A percentile compares a stretch with the other conserved stretches of the same genome.
Evolutionary conservation across 2,797 vertebrate genomes (phyloP).

Genomic region (Lates japonicus): DNA sequence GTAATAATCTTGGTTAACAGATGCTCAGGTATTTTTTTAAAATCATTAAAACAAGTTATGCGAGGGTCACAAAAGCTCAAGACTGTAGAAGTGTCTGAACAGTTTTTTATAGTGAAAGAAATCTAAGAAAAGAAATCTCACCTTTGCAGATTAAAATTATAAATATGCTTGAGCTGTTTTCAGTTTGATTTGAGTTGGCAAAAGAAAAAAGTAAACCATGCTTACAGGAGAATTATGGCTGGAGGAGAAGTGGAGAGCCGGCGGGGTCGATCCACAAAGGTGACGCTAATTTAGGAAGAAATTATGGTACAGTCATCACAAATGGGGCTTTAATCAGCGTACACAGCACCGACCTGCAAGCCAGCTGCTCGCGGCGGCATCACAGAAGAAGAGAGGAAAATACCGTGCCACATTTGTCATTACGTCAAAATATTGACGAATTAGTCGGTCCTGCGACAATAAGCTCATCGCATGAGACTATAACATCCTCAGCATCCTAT

Average conservation of each 20-base stretch:
- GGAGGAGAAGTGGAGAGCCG: conserved; percentile 47
- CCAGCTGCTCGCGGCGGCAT: conserved; percentile 18
- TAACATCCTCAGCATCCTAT: conserved; percentile 13
- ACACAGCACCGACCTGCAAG: conserved; percentile 20
- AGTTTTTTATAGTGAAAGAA: no score
- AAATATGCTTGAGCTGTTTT: conserved; percentile 35
- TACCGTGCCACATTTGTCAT: no score
- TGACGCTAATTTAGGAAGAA: conserved; percentile 71
- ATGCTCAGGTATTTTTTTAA: background rate
- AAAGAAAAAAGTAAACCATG: conserved; percentile 17
- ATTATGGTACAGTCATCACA: conserved; percentile 65
- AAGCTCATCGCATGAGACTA: no score
- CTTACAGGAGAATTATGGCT: conserved; percentile 69
- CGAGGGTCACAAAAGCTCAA: background rate
- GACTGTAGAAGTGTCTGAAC: background rate
- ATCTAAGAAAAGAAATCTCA: background rate
- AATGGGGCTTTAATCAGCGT: conserved; percentile 26
- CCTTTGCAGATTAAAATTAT: conserved; percentile 7
- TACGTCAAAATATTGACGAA: conserved; percentile 47
- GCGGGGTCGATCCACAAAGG: conserved; percentile 73
- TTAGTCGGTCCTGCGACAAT: conserved; percentile 38
- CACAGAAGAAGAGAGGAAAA: conserved; percentile 38
- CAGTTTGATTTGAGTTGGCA: conserved; percentile 47
- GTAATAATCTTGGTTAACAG: conserved; percentile 6
- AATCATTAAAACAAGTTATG: background rate